A percentile compares a stretch with the other conserved stretches of the same genome.
Conservation (phyloP, 2,113 vertebrate species). For the Scalopus aquaticus region DNA sequence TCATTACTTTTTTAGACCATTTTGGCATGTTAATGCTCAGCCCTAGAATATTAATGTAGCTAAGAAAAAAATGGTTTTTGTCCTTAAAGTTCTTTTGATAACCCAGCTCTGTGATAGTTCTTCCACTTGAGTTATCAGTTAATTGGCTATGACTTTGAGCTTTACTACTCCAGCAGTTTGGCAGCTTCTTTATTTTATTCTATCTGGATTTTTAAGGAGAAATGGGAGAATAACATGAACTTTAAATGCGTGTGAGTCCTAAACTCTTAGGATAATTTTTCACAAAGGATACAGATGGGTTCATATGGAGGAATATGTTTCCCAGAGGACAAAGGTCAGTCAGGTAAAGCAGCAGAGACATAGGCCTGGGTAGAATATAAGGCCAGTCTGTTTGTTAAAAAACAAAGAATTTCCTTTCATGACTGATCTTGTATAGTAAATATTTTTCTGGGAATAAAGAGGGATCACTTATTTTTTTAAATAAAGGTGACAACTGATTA, state of each 20-base stretch:
- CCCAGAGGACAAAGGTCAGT: neutral
- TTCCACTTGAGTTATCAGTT: neutral
- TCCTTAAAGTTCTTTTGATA: slow-evolving; percentile 40
- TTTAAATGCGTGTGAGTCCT: neutral
- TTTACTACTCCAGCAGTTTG: neutral
- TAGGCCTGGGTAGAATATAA: neutral
- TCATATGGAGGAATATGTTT: neutral
- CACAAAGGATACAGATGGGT: neutral
- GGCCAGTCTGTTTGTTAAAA: neutral
- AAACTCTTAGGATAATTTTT: neutral
- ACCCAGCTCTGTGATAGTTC: neutral
- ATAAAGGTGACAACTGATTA: neutral
- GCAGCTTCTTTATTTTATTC: neutral
- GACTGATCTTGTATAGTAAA: neutral
- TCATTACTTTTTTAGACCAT: slow-evolving; percentile 68
- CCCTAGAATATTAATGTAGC: slow-evolving; percentile 51
- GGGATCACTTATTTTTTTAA: neutral
- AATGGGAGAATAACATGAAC: neutral
- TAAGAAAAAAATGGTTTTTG: neutral
- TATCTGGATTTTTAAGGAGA: neutral
- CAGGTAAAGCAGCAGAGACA: neutral
- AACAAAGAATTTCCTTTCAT: neutral
- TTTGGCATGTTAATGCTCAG: slow-evolving; percentile 27
- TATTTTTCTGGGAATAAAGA: neutral
- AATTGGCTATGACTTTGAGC: slow-evolving; percentile 35